These are phyloP conservation scores for Physocephala rufipes DNA, from an alignment of 2,888 invertebrate species.

Conservation along the genomic window DNA sequence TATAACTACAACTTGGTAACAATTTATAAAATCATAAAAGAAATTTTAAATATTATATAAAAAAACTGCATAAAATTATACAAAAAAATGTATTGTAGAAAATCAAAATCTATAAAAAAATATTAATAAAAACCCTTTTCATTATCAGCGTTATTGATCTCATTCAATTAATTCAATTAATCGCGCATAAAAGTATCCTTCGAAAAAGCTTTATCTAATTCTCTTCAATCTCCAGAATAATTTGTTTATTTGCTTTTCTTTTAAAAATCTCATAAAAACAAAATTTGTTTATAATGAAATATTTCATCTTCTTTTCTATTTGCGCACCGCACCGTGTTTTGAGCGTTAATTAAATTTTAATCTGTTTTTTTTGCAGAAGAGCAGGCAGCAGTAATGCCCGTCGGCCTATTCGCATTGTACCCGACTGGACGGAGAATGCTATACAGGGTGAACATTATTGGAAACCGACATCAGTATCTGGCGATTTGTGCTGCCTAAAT, in stretches of 20 bases:
- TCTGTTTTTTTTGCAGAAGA: conserved; percentile 63
- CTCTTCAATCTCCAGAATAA: background rate
- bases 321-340: background rate
- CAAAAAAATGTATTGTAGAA: no score
- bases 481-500: conserved; percentile 93
- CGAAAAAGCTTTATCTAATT: no score
- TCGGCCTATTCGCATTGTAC: conserved; percentile 78
- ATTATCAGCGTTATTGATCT: no score
- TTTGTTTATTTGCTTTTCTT: background rate
- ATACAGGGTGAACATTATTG: conserved; percentile 92
- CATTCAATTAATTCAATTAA: no score
- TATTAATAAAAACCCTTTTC: no score
- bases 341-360: background rate
- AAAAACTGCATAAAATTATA: no score
- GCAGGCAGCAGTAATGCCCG: conserved; percentile 58
- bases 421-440: conserved; percentile 89
- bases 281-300: background rate
- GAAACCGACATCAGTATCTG: conserved; percentile 90
- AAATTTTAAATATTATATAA: no score
- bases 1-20: no score
- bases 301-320: background rate
- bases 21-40: no score
- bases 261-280: no score
- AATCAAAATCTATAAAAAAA: no score
- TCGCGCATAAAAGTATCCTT: no score